Percentiles rank a stretch among this genome's conserved stretches.
Conservation (phyloP, 2,113 vertebrate species). For the Callopanchax toddi region DNA sequence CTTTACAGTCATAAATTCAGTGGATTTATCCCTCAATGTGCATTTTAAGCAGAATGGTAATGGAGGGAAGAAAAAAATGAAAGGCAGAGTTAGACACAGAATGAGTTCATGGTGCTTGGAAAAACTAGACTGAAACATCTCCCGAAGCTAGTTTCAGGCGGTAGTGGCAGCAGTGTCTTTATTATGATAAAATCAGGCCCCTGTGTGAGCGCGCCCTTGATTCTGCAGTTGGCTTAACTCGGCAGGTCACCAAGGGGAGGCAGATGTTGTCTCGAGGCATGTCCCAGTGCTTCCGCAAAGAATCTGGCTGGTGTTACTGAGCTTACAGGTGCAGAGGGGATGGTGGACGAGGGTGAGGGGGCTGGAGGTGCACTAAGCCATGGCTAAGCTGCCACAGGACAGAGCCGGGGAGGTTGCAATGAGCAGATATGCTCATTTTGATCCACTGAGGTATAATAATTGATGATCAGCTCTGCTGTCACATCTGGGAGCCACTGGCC, state of each 20-base stretch:
- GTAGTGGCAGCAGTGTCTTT: conserved; percentile 50
- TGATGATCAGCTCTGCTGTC: conserved; percentile 84
- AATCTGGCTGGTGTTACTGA: conserved; percentile 70
- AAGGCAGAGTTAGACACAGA: conserved; percentile 17
- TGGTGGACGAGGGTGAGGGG: conserved; percentile 33
- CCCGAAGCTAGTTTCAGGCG: conserved; percentile 62
- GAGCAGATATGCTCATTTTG: conserved; percentile 78
- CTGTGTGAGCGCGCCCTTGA: conserved; percentile 70
- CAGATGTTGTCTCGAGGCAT: conserved; percentile 83
- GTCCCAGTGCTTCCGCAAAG: conserved; percentile 55
- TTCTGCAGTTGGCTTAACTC: conserved; percentile 75
- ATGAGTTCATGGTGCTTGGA: conserved; percentile 40
- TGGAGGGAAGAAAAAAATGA: conserved; percentile 24
- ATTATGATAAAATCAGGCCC: conserved; percentile 70
- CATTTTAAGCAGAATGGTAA: conserved; percentile 22
- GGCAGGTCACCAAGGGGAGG: conserved; percentile 71
- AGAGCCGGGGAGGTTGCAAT: conserved; percentile 48
- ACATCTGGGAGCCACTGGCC: conserved; percentile 76
- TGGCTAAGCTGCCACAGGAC: conserved; percentile 55
- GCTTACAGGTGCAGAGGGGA: conserved; percentile 73
- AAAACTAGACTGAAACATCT: conserved; percentile 68
- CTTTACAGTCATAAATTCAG: conserved; percentile 18
- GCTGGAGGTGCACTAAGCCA: conserved; percentile 51
- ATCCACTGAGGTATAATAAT: conserved; percentile 85
- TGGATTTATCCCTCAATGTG: conserved; percentile 35